Base-by-base conservation (phyloP, 2,888 invertebrate species). In the Rhamnusium bicolor region DNA sequence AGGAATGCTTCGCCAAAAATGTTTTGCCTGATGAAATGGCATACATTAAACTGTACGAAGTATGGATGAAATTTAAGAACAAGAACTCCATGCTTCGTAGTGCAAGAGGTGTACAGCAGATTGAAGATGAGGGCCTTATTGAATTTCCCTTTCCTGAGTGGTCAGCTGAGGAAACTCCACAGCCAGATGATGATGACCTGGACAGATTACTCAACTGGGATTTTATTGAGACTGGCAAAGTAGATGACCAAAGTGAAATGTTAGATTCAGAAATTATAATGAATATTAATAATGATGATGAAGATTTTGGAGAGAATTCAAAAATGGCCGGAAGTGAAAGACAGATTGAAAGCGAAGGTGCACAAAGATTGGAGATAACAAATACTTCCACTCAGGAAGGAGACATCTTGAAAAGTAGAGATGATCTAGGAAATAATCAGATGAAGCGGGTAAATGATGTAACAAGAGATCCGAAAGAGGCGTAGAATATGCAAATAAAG, bases 1-100 rank as follows among this genome's bases (percentile, higher is more conserved):
- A 58, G 21, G 58, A 58, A 58, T 58, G 58, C 14, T 58, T 58
- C 21, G 18, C 3, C 58, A 58, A 58, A 58, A 24, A 58, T 58
- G 27, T 58, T 24, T 58, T 58, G 27, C 58, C 27, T 8, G 4
- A 24, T 24, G 58, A 58, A 58, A 58, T 58, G 32, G 32, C 58
- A 4, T 16, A 58, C 58, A 29, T 24, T 21, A 58, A 21, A 14
- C 58, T 58, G 27, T 58, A 24, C 58, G 58, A 58, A 21, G 58
- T 58, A 58, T 58, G 58, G 14, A 24, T 58, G 12, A 2, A n/a
- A 46, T 46, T 46, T 46, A 46, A 46, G 8, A 46, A n/a, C 46
- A 8, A n/a, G 4, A 5, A 3, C 21, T 58, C 58, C 14, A 21
- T 24, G 3, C 10, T 12, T 29, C 27, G 7, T 58, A 58, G n/a